A percentile compares a stretch with the other conserved stretches of the same genome.
Evolutionary conservation across 2,888 invertebrate genomes (phyloP).

Genomic region (Stegana nigrithorax): DNA sequence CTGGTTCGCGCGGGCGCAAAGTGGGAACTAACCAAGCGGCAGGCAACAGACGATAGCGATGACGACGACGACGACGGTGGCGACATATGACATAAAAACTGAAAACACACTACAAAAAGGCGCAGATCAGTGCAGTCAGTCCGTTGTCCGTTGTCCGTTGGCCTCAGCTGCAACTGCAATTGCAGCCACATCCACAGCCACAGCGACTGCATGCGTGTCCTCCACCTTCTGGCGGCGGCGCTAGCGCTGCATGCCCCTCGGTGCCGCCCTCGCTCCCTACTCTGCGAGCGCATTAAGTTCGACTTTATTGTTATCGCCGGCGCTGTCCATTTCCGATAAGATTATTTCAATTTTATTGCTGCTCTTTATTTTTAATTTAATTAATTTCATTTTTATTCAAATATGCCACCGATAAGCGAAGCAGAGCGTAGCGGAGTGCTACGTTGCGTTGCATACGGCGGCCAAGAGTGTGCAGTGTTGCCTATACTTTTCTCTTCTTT

Average conservation of each 20-base stretch:
- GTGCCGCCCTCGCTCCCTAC: constrained; percentile 39
- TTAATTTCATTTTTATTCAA: constrained; percentile 66
- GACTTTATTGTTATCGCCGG: constrained; percentile 31
- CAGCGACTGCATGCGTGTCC: background rate
- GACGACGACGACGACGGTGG: background rate
- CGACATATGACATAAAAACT: constrained; percentile 12
- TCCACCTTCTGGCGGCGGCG: constrained; percentile 6
- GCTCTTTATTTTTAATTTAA: constrained; percentile 65
- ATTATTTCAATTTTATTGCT: constrained; percentile 65
- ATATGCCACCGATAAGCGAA: constrained; percentile 19
- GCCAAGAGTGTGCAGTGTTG: too few species aligned
- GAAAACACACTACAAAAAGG: constrained; percentile 18
- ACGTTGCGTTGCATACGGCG: background rate
- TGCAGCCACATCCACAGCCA: constrained; percentile 50
- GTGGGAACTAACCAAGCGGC: too few species aligned
- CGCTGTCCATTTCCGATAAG: constrained; percentile 61
- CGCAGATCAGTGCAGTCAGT: too few species aligned
- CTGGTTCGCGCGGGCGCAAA: too few species aligned
- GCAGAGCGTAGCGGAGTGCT: background rate
- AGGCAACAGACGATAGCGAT: background rate
- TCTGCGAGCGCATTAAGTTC: constrained; percentile 10
- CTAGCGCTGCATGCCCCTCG: background rate
- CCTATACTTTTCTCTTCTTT: too few species aligned
- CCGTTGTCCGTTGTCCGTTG: too few species aligned
- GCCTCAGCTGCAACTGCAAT: constrained; percentile 52